A percentile compares a stretch with the other conserved stretches of the same genome.
Evolutionary conservation across 1,140 invertebrate genomes (phyloP).

Genomic region (Drosophila nikananu): DNA sequence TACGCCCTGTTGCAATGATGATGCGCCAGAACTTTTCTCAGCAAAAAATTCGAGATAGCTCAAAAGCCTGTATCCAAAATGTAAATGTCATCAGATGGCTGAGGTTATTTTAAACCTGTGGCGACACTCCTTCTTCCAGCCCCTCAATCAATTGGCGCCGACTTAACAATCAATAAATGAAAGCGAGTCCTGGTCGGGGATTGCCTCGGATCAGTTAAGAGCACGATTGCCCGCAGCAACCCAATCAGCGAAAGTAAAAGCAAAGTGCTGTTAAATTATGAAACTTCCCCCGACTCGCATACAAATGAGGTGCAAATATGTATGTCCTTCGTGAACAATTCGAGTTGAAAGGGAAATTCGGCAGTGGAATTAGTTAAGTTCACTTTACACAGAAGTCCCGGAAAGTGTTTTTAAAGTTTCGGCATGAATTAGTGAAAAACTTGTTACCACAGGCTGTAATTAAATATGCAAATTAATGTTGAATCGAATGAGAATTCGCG

Average conservation of each 20-base stretch:
- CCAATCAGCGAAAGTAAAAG: constrained; percentile 46
- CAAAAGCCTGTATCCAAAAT: neutral
- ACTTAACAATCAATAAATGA: constrained; percentile 36
- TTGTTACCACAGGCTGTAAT: constrained; percentile 19
- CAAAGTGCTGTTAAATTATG: constrained; percentile 48
- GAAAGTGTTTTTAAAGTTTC: constrained; percentile 36
- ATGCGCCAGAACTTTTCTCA: constrained; percentile 8
- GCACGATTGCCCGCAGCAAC: constrained; percentile 25
- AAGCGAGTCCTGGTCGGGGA: constrained; percentile 11
- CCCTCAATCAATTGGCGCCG: constrained; percentile 15
- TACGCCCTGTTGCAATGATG: constrained; percentile 17
- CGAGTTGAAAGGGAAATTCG: constrained; percentile 24
- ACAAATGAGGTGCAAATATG: constrained; percentile 42
- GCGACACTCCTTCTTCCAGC: neutral
- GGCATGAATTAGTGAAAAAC: constrained; percentile 18
- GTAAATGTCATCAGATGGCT: constrained; percentile 3
- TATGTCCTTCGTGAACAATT: neutral
- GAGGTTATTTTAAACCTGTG: constrained; percentile 7
- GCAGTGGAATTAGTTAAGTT: constrained; percentile 23
- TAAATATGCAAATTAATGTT: constrained; percentile 42
- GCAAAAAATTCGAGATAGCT: constrained; percentile 8
- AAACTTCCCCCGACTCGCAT: constrained; percentile 33
- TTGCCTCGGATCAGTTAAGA: constrained; percentile 27
- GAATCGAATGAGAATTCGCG: constrained; percentile 10
- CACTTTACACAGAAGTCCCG: constrained; percentile 6